Conservation (phyloP, 2,888 invertebrate species). For the Hyppa rectilinea region DNA sequence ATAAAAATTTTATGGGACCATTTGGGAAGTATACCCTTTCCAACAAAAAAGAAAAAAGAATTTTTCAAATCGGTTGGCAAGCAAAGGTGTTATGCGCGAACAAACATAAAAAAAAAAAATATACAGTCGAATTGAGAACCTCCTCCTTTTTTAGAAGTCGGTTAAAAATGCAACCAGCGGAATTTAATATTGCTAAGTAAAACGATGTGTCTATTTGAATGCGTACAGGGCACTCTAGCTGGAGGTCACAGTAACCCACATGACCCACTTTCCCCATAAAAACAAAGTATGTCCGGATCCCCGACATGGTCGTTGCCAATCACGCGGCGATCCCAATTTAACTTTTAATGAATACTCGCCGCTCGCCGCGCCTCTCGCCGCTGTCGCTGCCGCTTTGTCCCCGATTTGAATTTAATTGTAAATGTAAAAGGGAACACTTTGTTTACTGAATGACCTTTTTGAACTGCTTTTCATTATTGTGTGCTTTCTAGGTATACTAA, state of each 20-base stretch:
- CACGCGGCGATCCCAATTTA: slow-evolving; percentile 63
- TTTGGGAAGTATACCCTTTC: too few species aligned
- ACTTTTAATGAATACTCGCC: slow-evolving; percentile 65
- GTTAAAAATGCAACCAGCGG: too few species aligned
- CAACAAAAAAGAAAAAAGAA: too few species aligned
- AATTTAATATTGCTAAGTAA: background rate
- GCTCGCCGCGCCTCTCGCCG: slow-evolving; percentile 22
- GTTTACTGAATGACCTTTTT: slow-evolving; percentile 27
- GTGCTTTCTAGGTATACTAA: background rate
- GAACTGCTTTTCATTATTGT: background rate
- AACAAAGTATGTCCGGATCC: slow-evolving; percentile 47
- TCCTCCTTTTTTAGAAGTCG: too few species aligned
- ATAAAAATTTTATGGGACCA: too few species aligned
- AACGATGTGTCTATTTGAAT: background rate
- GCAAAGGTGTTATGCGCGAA: too few species aligned
- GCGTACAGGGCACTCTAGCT: background rate
- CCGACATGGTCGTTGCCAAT: slow-evolving; percentile 55
- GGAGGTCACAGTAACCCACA: slow-evolving; percentile 16
- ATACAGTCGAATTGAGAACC: too few species aligned
- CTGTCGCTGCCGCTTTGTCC: slow-evolving; percentile 29
- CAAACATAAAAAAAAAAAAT: too few species aligned
- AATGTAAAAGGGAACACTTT: slow-evolving; percentile 51
- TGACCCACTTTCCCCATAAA: slow-evolving; percentile 45
- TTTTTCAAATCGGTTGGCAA: too few species aligned
- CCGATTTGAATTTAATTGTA: slow-evolving; percentile 66